A percentile compares a stretch with the other conserved stretches of the same genome.
These are phyloP conservation scores for Parazoanthus darwini DNA, from an alignment of 92 coral and sea anemone genomes.

Conservation along the genomic window DNA sequence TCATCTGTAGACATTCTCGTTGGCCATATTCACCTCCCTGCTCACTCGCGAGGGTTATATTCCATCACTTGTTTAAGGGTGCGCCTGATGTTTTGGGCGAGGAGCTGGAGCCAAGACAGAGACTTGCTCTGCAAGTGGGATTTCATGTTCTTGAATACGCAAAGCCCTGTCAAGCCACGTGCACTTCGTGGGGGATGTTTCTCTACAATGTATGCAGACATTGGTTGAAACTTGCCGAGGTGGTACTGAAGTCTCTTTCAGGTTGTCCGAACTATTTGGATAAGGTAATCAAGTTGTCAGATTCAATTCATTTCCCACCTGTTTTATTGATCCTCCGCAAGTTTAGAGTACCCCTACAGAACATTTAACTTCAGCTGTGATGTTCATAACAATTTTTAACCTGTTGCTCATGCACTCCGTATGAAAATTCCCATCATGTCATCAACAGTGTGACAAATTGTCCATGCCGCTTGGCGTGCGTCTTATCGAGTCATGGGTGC, in stretches of 20 bases:
- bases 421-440: too few species aligned
- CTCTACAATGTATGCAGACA: slow-evolving; percentile 69
- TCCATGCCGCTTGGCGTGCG: too few species aligned
- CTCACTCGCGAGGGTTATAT: slow-evolving; percentile 62
- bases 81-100: slow-evolving; percentile 42
- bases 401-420: too few species aligned
- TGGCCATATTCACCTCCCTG: slow-evolving; percentile 50
- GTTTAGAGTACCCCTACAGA: too few species aligned
- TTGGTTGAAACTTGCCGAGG: slow-evolving; percentile 78
- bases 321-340: too few species aligned
- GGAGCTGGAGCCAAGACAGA: slow-evolving; percentile 21
- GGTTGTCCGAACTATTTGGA: slow-evolving; percentile 54
- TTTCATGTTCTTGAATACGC: slow-evolving; percentile 42
- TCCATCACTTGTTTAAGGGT: slow-evolving; percentile 65
- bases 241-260: slow-evolving; percentile 62
- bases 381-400: too few species aligned
- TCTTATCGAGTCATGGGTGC: too few species aligned
- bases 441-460: too few species aligned
- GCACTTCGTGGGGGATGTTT: slow-evolving; percentile 55
- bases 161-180: slow-evolving; percentile 15
- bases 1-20: neutral
- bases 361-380: too few species aligned
- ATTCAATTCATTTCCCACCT: too few species aligned
- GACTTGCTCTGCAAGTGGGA: slow-evolving; percentile 47
- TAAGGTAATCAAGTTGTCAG: slow-evolving; percentile 37